Percentiles rank a stretch among this genome's conserved stretches.
phyloP scores from a whole-genome alignment of 2,113 vertebrate genomes.

The Cavia aperea region DNA sequence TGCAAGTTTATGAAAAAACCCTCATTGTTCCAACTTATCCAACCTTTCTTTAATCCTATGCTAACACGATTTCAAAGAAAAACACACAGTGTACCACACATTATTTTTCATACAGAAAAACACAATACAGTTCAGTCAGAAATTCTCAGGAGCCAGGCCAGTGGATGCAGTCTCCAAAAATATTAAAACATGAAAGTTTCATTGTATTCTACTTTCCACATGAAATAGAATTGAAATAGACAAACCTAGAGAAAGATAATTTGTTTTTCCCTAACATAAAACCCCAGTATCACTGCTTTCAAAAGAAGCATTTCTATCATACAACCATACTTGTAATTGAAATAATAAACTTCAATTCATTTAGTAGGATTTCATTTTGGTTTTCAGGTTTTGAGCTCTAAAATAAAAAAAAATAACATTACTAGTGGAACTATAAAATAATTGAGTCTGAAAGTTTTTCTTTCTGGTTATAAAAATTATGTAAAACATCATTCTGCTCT shows the following conservation, averaged over 20 bases:
- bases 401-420: slow-evolving; percentile 57
- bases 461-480: slow-evolving; percentile 5
- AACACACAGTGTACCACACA: not conserved
- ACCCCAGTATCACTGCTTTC: slow-evolving; percentile 54
- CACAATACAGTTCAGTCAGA: not conserved
- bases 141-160: not conserved
- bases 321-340: slow-evolving; percentile 52
- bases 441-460: not conserved
- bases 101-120: slow-evolving; percentile 7
- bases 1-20: not conserved
- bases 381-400: slow-evolving; percentile 26
- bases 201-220: not conserved
- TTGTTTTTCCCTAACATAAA: slow-evolving; percentile 57
- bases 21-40: not conserved
- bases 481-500: not conserved
- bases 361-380: slow-evolving; percentile 43
- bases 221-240: slow-evolving; percentile 55
- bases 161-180: not conserved
- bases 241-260: slow-evolving; percentile 50
- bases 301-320: slow-evolving; percentile 47
- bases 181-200: not conserved
- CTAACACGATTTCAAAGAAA: slow-evolving; percentile 46
- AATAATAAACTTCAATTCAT: slow-evolving; percentile 62
- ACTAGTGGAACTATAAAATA: not conserved
- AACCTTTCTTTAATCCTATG: not conserved